Base-by-base conservation (phyloP, 2,888 invertebrate species). In the Papilio demoleus region DNA sequence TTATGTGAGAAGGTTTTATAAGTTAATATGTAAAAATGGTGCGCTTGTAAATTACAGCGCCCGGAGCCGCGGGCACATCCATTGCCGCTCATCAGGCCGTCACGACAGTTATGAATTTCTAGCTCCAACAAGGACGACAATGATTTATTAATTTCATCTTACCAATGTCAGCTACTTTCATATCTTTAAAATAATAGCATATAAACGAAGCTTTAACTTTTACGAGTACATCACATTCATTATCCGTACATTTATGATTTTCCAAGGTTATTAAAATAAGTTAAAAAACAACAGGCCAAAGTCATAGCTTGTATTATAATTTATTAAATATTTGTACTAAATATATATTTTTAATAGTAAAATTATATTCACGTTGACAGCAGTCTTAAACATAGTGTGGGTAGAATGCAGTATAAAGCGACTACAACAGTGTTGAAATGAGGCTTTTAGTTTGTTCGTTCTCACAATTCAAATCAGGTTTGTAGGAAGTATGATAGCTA, bases 31-130 rank as follows among this genome's bases (percentile, higher is more conserved):
- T 56, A 56, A 56, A 56, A 56, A 31, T 56, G 17, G 17, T 17
- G 31, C 31, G 53, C 31, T 27, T 56, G 53, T 56, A 56, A 56
- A 31, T 56, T 31, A 56, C 53, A 17, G 53, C 31, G 53, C 53
- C 31, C n/a, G 31, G 4, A 12, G 31, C 31, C 22, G 4, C 42
- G 42, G 22, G 31, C 53, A 19, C 19, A 17, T 50, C 42, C 47
- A 12, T 19, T 62, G 27, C 27, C 45, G 36, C 50, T 64, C 53
- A 64, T 64, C 50, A 64, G 38, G 50, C 53, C 36, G 34, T 9
- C 27, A 36, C 64, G 64, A 64, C 53, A 36, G 64, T 64, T 64
- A 64, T 64, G 64, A 64, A 53, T 64, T 64, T 53, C 64, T 53
- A 53, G 50, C 24, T 38, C 53, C 36, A 64, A 64, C 64, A 24